Conservation (phyloP, 2,888 invertebrate genomes). For the Vanessa cardui region DNA sequence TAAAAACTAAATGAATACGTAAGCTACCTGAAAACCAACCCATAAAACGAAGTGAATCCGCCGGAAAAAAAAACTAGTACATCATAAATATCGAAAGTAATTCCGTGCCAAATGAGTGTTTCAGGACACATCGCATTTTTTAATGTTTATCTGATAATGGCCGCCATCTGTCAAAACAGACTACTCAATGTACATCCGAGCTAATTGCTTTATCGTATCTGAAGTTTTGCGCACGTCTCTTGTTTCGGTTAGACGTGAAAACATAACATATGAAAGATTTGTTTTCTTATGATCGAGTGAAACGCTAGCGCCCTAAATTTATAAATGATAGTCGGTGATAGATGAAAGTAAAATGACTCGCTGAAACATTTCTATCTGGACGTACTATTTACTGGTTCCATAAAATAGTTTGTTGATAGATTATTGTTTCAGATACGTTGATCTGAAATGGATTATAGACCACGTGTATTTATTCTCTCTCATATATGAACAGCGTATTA, state of each 20-base stretch:
- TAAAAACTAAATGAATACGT: no score
- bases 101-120: no score
- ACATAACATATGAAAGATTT: neutral
- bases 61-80: no score
- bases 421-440: no score
- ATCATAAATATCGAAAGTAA: no score
- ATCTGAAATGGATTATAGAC: no score
- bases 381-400: neutral
- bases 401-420: no score
- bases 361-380: neutral
- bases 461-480: no score
- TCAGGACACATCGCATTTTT: neutral
- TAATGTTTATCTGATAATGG: neutral
- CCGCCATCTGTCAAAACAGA: slow-evolving; percentile 5
- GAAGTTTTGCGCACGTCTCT: slow-evolving; percentile 1
- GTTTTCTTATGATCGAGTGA: neutral
- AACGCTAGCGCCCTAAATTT: neutral
- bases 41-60: no score
- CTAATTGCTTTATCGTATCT: neutral
- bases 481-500: no score
- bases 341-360: neutral
- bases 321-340: neutral
- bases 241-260: neutral
- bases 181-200: neutral
- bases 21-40: neutral